Conservation (phyloP, 2,797 vertebrate genomes). For the Cuculus canorus region DNA sequence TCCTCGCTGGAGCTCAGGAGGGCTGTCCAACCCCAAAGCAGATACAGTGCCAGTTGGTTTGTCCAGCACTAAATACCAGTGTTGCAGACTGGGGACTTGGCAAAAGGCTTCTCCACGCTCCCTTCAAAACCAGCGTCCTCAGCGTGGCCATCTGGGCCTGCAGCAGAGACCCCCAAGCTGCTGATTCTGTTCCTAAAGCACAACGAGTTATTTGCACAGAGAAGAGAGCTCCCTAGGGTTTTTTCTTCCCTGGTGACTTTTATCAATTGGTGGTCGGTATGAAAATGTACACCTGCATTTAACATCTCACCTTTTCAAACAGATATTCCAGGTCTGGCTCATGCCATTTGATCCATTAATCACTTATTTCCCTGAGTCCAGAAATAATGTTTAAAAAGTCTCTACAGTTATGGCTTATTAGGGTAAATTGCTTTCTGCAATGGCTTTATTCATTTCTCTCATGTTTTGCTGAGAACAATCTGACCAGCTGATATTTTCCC, state of each 20-base stretch:
- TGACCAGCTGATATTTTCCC: background rate
- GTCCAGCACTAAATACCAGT: background rate
- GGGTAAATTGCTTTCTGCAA: background rate
- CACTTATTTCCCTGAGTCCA: background rate
- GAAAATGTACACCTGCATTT: background rate
- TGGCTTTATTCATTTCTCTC: background rate
- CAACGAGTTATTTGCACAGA: background rate
- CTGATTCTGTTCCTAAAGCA: background rate
- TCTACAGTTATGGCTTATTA: background rate
- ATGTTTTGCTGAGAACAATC: background rate
- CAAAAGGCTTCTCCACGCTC: background rate
- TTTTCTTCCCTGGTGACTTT: background rate
- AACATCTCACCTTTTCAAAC: fast-evolving
- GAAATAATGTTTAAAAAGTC: background rate
- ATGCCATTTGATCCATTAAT: background rate
- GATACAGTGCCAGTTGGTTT: fast-evolving
- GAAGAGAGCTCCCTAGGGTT: fast-evolving
- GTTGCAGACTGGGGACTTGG: background rate
- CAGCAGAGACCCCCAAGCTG: background rate
- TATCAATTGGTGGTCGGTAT: background rate
- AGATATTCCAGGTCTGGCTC: background rate
- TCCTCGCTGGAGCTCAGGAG: background rate
- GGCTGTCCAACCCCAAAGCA: background rate
- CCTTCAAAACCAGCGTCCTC: background rate
- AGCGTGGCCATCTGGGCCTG: background rate